A percentile compares a stretch with the other conserved stretches of the same genome.
Evolutionary conservation across 2,888 invertebrate genomes (phyloP).

Genomic region (Himalopsyche tibetana): DNA sequence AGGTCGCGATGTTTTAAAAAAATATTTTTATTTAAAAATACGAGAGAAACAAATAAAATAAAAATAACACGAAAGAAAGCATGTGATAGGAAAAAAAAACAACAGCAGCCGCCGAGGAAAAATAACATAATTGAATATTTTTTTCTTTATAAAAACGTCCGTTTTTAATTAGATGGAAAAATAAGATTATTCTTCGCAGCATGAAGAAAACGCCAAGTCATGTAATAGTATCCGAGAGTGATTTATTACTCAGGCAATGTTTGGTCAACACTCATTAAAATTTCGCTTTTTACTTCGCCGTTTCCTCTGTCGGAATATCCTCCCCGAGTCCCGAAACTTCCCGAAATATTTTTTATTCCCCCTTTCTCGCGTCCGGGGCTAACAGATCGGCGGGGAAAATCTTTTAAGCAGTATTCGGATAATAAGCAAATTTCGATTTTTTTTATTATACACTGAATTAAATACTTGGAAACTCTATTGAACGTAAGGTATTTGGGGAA

Average conservation of each 20-base stretch:
- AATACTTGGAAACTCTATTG: slow-evolving; percentile 38
- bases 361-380: not conserved
- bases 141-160: slow-evolving; percentile 36
- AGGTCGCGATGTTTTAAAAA: no score
- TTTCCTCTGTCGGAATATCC: not conserved
- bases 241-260: slow-evolving; percentile 36
- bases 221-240: slow-evolving; percentile 37
- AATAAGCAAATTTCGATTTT: slow-evolving; percentile 38
- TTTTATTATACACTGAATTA: slow-evolving; percentile 34
- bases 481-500: not conserved
- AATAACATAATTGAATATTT: slow-evolving; percentile 37
- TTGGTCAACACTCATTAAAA: slow-evolving; percentile 42
- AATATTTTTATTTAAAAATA: no score
- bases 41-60: no score
- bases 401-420: slow-evolving; percentile 19
- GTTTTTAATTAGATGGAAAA: slow-evolving; percentile 40
- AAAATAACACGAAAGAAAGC: no score
- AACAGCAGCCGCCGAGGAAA: slow-evolving; percentile 5
- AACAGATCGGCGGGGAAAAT: slow-evolving; percentile 16
- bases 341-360: not conserved
- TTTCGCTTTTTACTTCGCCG: slow-evolving; percentile 24
- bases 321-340: not conserved
- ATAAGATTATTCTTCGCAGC: slow-evolving; percentile 16
- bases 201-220: slow-evolving; percentile 39
- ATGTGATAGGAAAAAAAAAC: not conserved